Percentiles rank a stretch among this genome's conserved stretches.
Conservation (phyloP, 2,113 vertebrate genomes). For the Poeciliopsis prolifica region DNA sequence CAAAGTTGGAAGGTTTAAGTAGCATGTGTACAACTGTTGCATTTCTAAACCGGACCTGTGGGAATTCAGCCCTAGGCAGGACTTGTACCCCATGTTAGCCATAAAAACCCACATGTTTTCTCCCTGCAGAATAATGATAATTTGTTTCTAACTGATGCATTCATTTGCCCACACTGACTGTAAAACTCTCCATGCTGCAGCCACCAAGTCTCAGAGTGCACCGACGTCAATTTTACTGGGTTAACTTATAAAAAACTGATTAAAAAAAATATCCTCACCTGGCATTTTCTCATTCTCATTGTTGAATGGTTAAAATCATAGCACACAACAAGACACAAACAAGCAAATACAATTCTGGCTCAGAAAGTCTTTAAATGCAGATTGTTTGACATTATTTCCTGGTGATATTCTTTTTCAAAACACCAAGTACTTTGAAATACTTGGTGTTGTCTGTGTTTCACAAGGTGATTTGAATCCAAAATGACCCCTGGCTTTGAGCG, state of each 20-base stretch:
- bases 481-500: constrained; percentile 43
- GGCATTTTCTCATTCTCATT: constrained; percentile 57
- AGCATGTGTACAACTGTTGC: not conserved
- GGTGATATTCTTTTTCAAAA: constrained; percentile 53
- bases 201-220: constrained; percentile 41
- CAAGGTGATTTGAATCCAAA: constrained; percentile 53
- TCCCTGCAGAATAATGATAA: constrained; percentile 46
- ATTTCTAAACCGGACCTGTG: not conserved
- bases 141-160: constrained; percentile 58
- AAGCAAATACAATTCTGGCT: constrained; percentile 29
- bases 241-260: constrained; percentile 54
- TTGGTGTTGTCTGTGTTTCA: constrained; percentile 24
- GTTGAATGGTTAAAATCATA: constrained; percentile 36
- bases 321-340: constrained; percentile 13
- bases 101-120: no score
- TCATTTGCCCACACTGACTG: constrained; percentile 19
- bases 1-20: not conserved
- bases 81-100: no score
- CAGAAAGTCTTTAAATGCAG: constrained; percentile 63
- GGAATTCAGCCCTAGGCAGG: not conserved
- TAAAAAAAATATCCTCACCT: constrained; percentile 56
- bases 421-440: constrained; percentile 14
- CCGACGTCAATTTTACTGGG: constrained; percentile 66
- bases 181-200: constrained; percentile 63
- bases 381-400: constrained; percentile 55